Conservation (phyloP, 2,113 vertebrate species). For the Caretta caretta region DNA sequence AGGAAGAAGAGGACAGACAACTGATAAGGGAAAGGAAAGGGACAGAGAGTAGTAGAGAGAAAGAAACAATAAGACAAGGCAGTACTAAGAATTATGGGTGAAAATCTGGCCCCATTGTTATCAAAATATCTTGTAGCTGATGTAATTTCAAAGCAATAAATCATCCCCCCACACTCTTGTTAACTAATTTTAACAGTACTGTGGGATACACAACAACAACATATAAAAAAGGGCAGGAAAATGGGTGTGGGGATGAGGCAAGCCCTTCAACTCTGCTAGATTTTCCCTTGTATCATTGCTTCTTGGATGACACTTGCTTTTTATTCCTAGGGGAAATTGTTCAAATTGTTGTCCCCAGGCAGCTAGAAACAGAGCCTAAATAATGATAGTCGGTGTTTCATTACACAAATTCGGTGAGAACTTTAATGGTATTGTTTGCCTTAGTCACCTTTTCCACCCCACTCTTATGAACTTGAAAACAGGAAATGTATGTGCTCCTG, state of each 20-base stretch:
- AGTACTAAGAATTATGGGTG: background rate
- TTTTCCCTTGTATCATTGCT: background rate
- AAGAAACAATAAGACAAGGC: too few relatives aligned
- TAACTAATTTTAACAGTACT: constrained; percentile 18
- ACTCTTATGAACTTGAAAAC: background rate
- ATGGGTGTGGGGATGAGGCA: constrained; percentile 46
- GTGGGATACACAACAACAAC: constrained; percentile 19
- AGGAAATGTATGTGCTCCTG: constrained; percentile 44
- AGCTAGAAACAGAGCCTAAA: background rate
- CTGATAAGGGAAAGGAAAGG: background rate
- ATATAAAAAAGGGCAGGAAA: constrained; percentile 52
- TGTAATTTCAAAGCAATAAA: background rate
- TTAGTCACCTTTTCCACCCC: background rate
- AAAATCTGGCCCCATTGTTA: background rate
- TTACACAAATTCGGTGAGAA: background rate
- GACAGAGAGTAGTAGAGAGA: too few relatives aligned
- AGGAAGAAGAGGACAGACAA: background rate
- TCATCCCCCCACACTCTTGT: constrained; percentile 6
- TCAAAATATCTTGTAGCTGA: background rate
- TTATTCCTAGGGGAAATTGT: constrained; percentile 37
- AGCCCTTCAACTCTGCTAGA: constrained; percentile 10
- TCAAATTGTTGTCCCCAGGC: constrained; percentile 35
- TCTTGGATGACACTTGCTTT: background rate
- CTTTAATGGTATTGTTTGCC: constrained; percentile 6
- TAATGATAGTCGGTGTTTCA: background rate